These are phyloP conservation scores for Notamacropus eugenii DNA, from an alignment of 2,797 vertebrate species.

Conservation along the genomic window DNA sequence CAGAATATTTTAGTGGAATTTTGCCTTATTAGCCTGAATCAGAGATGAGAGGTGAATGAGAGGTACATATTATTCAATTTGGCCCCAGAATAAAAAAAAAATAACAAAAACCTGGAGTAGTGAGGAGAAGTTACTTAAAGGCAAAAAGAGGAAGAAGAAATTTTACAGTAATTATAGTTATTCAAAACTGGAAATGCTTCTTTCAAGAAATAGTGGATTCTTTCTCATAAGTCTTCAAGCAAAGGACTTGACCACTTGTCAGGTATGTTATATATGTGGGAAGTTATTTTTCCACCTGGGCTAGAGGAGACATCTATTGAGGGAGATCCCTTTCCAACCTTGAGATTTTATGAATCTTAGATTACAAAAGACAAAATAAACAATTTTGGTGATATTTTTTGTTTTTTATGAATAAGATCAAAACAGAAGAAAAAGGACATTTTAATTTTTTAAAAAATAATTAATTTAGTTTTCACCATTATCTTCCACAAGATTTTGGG, in stretches of 20 bases:
- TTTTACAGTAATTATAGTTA: neutral
- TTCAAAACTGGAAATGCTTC: neutral
- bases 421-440: neutral
- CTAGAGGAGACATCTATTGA: neutral
- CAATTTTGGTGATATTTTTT: neutral
- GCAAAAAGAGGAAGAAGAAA: neutral
- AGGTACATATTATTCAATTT: neutral
- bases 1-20: neutral
- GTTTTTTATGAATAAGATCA: neutral
- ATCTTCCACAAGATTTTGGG: no score
- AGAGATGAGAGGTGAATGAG: neutral
- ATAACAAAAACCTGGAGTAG: neutral
- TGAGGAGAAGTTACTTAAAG: neutral
- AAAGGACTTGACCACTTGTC: neutral
- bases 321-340: neutral
- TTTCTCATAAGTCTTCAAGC: neutral
- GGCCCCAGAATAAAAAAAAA: neutral
- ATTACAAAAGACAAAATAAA: neutral
- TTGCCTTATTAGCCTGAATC: neutral
- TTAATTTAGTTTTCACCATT: no score
- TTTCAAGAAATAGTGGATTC: neutral
- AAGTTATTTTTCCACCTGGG: neutral
- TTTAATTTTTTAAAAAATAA: no score
- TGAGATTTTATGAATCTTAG: neutral
- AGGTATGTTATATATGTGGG: neutral